Conservation (phyloP, 2,888 invertebrate genomes). For the Phoenoteleia sp. region DNA sequence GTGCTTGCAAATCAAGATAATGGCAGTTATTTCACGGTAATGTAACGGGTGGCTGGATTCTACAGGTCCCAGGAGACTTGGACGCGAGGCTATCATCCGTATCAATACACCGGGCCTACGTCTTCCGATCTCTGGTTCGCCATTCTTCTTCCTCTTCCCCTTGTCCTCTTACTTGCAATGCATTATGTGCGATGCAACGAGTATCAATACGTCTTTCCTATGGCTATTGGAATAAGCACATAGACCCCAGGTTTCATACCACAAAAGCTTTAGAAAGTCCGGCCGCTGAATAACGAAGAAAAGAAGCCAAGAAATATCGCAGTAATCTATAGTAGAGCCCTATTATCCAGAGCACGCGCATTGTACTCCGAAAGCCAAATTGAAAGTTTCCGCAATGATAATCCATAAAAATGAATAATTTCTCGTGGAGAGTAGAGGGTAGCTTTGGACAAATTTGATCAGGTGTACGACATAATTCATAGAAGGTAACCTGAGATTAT, state of each 20-base stretch:
- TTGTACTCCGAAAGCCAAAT: slow-evolving; percentile 44
- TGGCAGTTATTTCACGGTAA: slow-evolving; percentile 85
- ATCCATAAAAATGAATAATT: slow-evolving; percentile 41
- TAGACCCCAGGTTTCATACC: slow-evolving; percentile 23
- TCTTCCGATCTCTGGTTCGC: slow-evolving; percentile 28
- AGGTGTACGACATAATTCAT: slow-evolving; percentile 44
- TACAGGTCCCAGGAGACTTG: slow-evolving; percentile 80
- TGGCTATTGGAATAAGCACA: slow-evolving; percentile 30
- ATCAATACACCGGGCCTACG: slow-evolving; percentile 78
- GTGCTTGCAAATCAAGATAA: slow-evolving; percentile 85
- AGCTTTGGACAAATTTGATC: slow-evolving; percentile 22
- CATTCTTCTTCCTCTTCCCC: slow-evolving; percentile 41
- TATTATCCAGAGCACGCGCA: slow-evolving; percentile 18
- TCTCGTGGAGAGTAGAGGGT: neutral
- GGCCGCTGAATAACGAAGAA: slow-evolving; percentile 42
- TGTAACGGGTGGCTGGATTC: slow-evolving; percentile 83
- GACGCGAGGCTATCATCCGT: slow-evolving; percentile 78
- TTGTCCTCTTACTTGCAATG: slow-evolving; percentile 29
- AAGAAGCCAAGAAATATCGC: slow-evolving; percentile 23
- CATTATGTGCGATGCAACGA: slow-evolving; percentile 50
- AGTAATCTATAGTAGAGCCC: neutral
- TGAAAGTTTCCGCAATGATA: slow-evolving; percentile 30
- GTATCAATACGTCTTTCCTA: slow-evolving; percentile 49
- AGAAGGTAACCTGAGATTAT: slow-evolving; percentile 42
- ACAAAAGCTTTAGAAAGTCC: slow-evolving; percentile 39